Evolutionary conservation across 2,797 vertebrate genomes (phyloP).

Genomic region (Hoplostethus mediterraneus): DNA sequence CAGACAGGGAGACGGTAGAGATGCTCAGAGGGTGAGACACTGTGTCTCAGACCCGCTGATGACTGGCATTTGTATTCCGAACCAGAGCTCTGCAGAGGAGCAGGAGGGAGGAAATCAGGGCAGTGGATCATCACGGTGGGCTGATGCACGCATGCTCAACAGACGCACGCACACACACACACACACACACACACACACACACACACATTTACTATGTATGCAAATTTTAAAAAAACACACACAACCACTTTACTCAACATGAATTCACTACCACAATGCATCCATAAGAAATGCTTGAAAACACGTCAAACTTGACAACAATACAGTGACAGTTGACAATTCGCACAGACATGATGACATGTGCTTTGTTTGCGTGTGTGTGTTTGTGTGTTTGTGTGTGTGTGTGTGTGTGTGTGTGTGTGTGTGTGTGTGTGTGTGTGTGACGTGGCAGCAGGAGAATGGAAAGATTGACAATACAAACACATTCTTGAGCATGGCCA

Average conservation of each 20-base stretch:
- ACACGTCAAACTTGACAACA: background rate
- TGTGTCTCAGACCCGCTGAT: constrained; percentile 59
- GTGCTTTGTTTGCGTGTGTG: background rate
- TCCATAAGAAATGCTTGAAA: constrained; percentile 23
- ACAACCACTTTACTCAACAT: background rate
- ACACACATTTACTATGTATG: background rate
- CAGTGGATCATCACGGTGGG: constrained; percentile 75
- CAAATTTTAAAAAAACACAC: background rate
- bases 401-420: background rate
- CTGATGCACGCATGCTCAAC: constrained; percentile 41
- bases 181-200: background rate
- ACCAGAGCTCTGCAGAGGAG: constrained; percentile 68
- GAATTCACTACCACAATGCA: background rate
- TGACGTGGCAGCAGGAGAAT: constrained; percentile 21
- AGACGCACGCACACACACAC: constrained; percentile 20
- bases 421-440: background rate
- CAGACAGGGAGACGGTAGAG: constrained; percentile 35
- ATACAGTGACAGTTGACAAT: too few relatives aligned
- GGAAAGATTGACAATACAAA: constrained; percentile 20
- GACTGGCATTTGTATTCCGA: constrained; percentile 70
- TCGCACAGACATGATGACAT: background rate
- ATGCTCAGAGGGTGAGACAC: constrained; percentile 55
- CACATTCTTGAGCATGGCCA: constrained; percentile 13
- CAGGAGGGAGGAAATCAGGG: constrained; percentile 69
- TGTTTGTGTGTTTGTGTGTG: background rate